Percentiles rank a stretch among this genome's conserved stretches.
Evolutionary conservation across 1,140 invertebrate genomes (phyloP).

Genomic region (Apocrypta bakeri): DNA sequence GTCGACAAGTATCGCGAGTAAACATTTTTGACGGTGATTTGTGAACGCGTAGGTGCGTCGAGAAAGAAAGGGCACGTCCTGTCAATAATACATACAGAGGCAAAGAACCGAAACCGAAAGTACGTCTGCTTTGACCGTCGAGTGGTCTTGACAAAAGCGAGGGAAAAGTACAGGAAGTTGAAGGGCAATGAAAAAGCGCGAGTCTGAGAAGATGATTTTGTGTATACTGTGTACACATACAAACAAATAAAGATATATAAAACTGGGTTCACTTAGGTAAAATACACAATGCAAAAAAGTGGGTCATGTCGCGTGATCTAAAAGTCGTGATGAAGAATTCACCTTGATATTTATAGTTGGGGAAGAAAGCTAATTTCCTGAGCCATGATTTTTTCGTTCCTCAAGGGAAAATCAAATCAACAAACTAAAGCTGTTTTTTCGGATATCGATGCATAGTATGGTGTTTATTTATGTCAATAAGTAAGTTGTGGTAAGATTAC

Average conservation of each 20-base stretch:
- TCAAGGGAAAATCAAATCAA: not conserved
- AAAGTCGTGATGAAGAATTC: not conserved
- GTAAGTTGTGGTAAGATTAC: too few species aligned
- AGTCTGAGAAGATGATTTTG: slow-evolving; percentile 17
- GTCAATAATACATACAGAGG: not conserved
- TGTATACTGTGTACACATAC: not conserved
- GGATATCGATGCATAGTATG: too few species aligned
- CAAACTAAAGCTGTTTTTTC: too few species aligned
- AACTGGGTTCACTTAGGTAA: slow-evolving; percentile 47
- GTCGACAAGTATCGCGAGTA: slow-evolving; percentile 38
- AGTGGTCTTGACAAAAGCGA: slow-evolving; percentile 5
- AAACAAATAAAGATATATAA: too few species aligned
- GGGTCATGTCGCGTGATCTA: slow-evolving; percentile 38
- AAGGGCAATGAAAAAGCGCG: not conserved
- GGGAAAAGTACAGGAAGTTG: slow-evolving; percentile 26
- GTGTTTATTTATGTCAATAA: too few species aligned
- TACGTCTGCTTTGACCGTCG: slow-evolving; percentile 32
- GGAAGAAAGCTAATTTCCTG: slow-evolving; percentile 53
- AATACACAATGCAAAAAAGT: slow-evolving; percentile 49
- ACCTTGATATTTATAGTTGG: not conserved
- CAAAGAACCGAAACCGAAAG: slow-evolving; percentile 1
- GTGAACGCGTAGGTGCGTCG: slow-evolving; percentile 30
- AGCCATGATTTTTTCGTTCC: slow-evolving; percentile 8
- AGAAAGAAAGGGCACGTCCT: not conserved
- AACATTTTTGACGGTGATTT: slow-evolving; percentile 8